A percentile compares a stretch with the other conserved stretches of the same genome.
Evolutionary conservation across 2,113 vertebrate species (phyloP).

Genomic region (Cyprinodon variegatus): DNA sequence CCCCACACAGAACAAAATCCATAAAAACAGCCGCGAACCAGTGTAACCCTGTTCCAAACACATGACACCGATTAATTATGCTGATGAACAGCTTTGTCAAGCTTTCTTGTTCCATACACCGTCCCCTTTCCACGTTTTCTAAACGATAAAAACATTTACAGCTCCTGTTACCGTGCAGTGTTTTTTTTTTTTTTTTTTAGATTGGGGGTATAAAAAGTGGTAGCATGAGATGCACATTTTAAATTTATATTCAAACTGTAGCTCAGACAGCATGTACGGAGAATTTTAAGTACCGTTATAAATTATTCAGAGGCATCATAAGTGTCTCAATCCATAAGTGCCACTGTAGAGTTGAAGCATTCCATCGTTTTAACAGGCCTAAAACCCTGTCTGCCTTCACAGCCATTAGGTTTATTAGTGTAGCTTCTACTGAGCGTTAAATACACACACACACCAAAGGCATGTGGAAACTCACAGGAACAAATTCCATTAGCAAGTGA

Average conservation of each 20-base stretch:
- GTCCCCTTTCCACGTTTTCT: not conserved
- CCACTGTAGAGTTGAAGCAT: constrained; percentile 11
- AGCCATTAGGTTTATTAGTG: constrained; percentile 74
- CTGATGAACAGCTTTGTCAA: constrained; percentile 37
- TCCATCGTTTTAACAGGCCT: constrained; percentile 58
- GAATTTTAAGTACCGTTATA: constrained; percentile 31
- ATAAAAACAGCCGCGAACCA: constrained; percentile 21
- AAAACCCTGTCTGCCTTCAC: constrained; percentile 51
- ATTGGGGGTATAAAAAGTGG: constrained; percentile 36
- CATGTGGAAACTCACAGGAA: constrained; percentile 22
- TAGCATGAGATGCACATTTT: constrained; percentile 35
- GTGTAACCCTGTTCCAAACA: constrained; percentile 2
- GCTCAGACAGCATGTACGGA: not conserved
- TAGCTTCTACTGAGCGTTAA: constrained; percentile 20
- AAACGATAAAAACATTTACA: constrained; percentile 22
- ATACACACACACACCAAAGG: constrained; percentile 3
- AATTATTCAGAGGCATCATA: constrained; percentile 12
- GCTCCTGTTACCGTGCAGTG: not conserved
- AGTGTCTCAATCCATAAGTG: constrained; percentile 22
- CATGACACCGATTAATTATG: constrained; percentile 22
- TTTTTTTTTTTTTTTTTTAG: not conserved
- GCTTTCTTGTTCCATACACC: constrained; percentile 12
- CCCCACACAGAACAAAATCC: constrained; percentile 16
- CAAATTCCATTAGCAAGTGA: constrained; percentile 70
- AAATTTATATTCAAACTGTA: constrained; percentile 6